Evolutionary conservation across 1,140 invertebrate species (phyloP).

Genomic region (Drosophila serrata): DNA sequence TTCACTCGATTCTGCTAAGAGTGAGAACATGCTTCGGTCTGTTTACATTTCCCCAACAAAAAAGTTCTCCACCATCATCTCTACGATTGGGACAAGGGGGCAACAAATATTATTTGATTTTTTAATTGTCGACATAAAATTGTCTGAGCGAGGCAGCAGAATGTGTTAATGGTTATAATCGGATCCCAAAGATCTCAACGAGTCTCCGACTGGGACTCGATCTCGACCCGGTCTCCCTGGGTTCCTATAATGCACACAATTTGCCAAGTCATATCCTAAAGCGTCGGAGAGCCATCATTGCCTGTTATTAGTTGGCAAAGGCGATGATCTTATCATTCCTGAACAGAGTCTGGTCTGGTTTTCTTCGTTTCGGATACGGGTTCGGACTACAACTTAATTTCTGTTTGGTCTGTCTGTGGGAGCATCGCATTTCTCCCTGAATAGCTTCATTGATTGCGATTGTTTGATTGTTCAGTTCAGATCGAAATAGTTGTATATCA

Average conservation of each 20-base stretch:
- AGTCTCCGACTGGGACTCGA: slow-evolving; percentile 12
- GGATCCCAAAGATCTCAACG: slow-evolving; percentile 69
- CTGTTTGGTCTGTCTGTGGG: slow-evolving; percentile 51
- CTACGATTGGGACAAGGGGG: neutral
- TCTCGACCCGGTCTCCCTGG: slow-evolving; percentile 25
- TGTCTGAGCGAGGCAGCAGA: slow-evolving; percentile 55
- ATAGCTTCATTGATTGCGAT: slow-evolving; percentile 75
- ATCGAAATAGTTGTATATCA: slow-evolving; percentile 75
- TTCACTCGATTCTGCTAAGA: slow-evolving; percentile 36
- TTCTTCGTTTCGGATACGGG: slow-evolving; percentile 23
- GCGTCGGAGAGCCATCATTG: slow-evolving; percentile 69
- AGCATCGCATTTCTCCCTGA: slow-evolving; percentile 64
- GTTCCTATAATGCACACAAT: slow-evolving; percentile 73
- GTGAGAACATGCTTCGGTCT: slow-evolving; percentile 23
- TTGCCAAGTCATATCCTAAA: slow-evolving; percentile 84
- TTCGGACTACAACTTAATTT: slow-evolving; percentile 70
- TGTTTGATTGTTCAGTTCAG: slow-evolving; percentile 16
- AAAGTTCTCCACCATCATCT: slow-evolving; percentile 36
- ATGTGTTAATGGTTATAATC: slow-evolving; percentile 84
- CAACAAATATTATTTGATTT: slow-evolving; percentile 72
- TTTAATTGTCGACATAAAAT: slow-evolving; percentile 70
- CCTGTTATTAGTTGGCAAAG: slow-evolving; percentile 71
- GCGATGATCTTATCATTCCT: slow-evolving; percentile 68
- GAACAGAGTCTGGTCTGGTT: slow-evolving; percentile 23
- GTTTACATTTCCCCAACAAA: slow-evolving; percentile 57